Evolutionary conservation across 1,140 invertebrate species (phyloP).

Genomic region (Rhopalosiphum padi): DNA sequence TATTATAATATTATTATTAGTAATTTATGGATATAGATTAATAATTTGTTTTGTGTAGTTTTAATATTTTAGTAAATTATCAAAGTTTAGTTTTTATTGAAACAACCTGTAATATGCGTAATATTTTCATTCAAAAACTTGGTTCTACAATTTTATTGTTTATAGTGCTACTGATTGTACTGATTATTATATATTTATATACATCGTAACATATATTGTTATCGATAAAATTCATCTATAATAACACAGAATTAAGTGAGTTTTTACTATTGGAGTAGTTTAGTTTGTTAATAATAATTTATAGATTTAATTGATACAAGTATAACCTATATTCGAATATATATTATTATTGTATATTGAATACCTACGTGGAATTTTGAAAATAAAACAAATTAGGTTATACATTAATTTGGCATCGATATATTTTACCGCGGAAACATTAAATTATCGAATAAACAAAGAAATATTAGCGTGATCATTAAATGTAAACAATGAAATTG

Average conservation of each 20-base stretch:
- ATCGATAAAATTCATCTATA: not conserved
- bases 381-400: not conserved
- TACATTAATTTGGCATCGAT: not conserved
- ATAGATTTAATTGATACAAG: not conserved
- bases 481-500: not conserved
- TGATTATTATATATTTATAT: too few relatives aligned
- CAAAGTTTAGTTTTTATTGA: not conserved
- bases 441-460: not conserved
- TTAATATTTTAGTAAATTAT: not conserved
- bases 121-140: not conserved
- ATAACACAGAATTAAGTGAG: not conserved
- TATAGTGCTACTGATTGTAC: not conserved
- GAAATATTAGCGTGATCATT: not conserved
- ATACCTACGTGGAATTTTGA: not conserved
- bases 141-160: not conserved
- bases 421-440: not conserved
- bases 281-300: not conserved
- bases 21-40: not conserved
- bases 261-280: not conserved
- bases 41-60: not conserved
- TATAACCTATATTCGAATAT: not conserved
- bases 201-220: not conserved
- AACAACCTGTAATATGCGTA: not conserved
- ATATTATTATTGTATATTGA: not conserved
- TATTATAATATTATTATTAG: not conserved